Conservation (phyloP, 2,797 vertebrate species). For the Apogon talboti region DNA sequence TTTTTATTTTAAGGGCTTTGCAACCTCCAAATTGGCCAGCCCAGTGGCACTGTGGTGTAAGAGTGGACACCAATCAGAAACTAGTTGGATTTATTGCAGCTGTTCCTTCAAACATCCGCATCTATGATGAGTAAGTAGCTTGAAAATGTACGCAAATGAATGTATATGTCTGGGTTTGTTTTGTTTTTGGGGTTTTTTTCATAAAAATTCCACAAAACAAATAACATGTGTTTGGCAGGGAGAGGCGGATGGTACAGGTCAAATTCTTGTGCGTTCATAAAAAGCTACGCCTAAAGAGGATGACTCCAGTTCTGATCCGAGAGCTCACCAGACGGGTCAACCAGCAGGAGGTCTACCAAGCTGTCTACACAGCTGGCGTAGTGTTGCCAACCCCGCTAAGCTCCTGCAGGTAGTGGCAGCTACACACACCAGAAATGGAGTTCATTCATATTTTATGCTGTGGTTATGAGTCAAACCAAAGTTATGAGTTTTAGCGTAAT, state of each 20-base stretch:
- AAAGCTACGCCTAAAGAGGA: conserved; percentile 94
- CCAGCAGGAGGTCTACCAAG: conserved; percentile 90
- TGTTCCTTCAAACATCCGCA: conserved; percentile 88
- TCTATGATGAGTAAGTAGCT: conserved; percentile 90
- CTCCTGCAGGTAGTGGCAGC: conserved; percentile 88
- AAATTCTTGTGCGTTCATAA: conserved; percentile 97
- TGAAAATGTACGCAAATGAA: conserved; percentile 19
- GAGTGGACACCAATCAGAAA: conserved; percentile 92
- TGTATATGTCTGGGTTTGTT: conserved; percentile 19
- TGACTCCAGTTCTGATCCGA: conserved; percentile 93
- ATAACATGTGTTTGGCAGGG: conserved; percentile 76
- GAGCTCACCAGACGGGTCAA: conserved; percentile 93
- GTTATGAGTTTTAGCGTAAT: neutral
- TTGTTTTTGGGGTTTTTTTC: conserved; percentile 28
- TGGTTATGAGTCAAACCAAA: neutral
- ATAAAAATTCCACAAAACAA: conserved; percentile 26
- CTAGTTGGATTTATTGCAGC: conserved; percentile 96
- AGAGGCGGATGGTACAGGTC: conserved; percentile 94
- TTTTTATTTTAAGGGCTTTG: conserved; percentile 85
- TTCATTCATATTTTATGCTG: conserved; percentile 3
- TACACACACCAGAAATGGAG: too few relatives aligned
- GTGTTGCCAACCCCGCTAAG: conserved; percentile 92
- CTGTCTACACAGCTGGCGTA: conserved; percentile 88
- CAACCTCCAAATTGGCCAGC: conserved; percentile 91
- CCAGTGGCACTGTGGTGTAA: conserved; percentile 93